These are phyloP conservation scores for Magallana gigas DNA, from an alignment of 1,140 invertebrate genomes.

Conservation along the genomic window DNA sequence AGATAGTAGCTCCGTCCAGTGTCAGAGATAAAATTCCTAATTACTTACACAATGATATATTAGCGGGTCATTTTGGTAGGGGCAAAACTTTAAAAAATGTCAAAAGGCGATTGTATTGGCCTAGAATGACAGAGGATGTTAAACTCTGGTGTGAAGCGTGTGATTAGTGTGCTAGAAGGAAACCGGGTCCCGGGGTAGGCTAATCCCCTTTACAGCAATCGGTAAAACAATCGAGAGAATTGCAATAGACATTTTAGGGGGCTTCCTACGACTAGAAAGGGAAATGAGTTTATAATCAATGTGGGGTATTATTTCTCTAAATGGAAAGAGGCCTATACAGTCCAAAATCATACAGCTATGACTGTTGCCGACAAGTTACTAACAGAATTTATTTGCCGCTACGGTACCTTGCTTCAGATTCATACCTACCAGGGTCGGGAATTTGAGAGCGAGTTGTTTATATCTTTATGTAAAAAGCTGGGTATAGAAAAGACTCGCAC, in stretches of 20 bases:
- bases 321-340: conserved; percentile 19
- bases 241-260: conserved; percentile 47
- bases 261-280: neutral
- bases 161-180: conserved; percentile 52
- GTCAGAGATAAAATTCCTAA: conserved; percentile 51
- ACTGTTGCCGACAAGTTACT: conserved; percentile 60
- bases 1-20: conserved; percentile 48
- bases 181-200: conserved; percentile 49
- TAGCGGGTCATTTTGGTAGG: conserved; percentile 51
- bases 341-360: conserved; percentile 43
- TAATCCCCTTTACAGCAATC: conserved; percentile 45
- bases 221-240: conserved; percentile 37
- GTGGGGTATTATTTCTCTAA: conserved; percentile 19
- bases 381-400: conserved; percentile 60
- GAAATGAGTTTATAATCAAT: conserved; percentile 19
- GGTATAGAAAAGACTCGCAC: conserved; percentile 60
- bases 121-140: conserved; percentile 41
- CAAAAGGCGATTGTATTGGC: conserved; percentile 56
- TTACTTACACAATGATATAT: conserved; percentile 45
- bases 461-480: conserved; percentile 51
- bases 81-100: conserved; percentile 46
- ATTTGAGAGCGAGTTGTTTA: conserved; percentile 62
- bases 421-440: conserved; percentile 75
- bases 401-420: conserved; percentile 56
- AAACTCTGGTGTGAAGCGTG: conserved; percentile 54